Percentiles rank a stretch among this genome's conserved stretches.
These are phyloP conservation scores for Melanotaenia duboulayi DNA, from an alignment of 2,113 vertebrate species.

Conservation along the genomic window DNA sequence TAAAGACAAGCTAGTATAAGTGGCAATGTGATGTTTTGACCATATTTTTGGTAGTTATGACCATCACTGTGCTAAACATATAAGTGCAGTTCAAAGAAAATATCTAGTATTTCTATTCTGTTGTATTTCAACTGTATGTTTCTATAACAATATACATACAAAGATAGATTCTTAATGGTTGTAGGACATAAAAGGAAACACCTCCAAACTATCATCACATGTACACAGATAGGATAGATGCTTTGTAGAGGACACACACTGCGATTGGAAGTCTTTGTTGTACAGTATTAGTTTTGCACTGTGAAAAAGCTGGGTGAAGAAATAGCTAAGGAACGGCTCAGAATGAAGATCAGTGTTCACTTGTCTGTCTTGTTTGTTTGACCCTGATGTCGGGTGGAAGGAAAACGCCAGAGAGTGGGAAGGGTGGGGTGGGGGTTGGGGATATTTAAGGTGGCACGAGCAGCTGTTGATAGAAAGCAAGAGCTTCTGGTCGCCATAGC, in stretches of 20 bases:
- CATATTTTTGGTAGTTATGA: no score
- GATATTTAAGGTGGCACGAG: slow-evolving; percentile 79
- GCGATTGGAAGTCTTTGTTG: slow-evolving; percentile 16
- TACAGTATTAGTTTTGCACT: slow-evolving; percentile 12
- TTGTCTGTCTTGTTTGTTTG: slow-evolving; percentile 68
- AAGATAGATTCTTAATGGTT: background rate
- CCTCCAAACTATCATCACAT: slow-evolving; percentile 1
- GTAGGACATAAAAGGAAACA: slow-evolving; percentile 4
- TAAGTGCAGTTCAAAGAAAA: no score
- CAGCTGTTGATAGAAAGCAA: slow-evolving; percentile 80
- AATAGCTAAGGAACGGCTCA: slow-evolving; percentile 25
- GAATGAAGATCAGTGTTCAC: slow-evolving; percentile 62
- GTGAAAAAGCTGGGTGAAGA: slow-evolving; percentile 37
- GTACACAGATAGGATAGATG: background rate
- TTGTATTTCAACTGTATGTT: no score
- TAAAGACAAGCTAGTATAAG: no score
- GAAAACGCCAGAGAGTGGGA: slow-evolving; percentile 65
- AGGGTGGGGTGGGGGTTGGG: slow-evolving; percentile 3
- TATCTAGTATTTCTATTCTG: no score
- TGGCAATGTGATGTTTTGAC: no score
- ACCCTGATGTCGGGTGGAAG: slow-evolving; percentile 75
- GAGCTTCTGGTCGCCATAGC: slow-evolving; percentile 77
- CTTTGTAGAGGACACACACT: slow-evolving; percentile 12
- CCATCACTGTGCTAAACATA: no score
- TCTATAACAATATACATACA: no score